phyloP scores from a whole-genome alignment of 2,888 invertebrate genomes.

The Drosophila meridionalis region DNA sequence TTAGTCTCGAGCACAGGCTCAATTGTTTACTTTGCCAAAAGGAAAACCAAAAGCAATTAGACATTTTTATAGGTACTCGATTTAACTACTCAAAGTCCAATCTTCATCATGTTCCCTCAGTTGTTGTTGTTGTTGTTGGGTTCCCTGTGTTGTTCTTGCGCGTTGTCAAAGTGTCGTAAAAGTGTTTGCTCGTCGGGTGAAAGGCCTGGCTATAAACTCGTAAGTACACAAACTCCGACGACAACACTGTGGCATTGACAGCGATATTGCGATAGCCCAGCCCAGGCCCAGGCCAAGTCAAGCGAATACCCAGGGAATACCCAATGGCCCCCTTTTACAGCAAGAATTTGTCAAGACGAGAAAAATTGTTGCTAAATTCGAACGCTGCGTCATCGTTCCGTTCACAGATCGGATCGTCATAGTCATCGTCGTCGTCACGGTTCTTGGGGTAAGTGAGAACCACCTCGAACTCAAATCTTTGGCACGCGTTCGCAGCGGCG shows the following conservation, averaged over 20 bases:
- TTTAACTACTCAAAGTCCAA: slow-evolving; percentile 54
- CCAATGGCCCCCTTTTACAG: slow-evolving; percentile 9
- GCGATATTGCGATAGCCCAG: slow-evolving; percentile 39
- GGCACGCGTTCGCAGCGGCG: slow-evolving; percentile 66
- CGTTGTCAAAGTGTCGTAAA: slow-evolving; percentile 73
- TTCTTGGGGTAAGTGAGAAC: slow-evolving; percentile 34
- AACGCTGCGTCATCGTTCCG: slow-evolving; percentile 48
- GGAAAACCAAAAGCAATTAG: slow-evolving; percentile 65
- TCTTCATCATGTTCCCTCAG: slow-evolving; percentile 25
- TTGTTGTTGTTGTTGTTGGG: slow-evolving; percentile 1
- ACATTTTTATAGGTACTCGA: slow-evolving; percentile 67
- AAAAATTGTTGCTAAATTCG: slow-evolving; percentile 40
- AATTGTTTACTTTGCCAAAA: slow-evolving; percentile 73
- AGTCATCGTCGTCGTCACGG: slow-evolving; percentile 51
- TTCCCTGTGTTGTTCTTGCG: slow-evolving; percentile 33
- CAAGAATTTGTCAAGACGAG: slow-evolving; percentile 49
- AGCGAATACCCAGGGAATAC: slow-evolving; percentile 6
- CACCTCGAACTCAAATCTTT: slow-evolving; percentile 53
- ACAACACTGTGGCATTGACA: slow-evolving; percentile 17
- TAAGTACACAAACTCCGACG: slow-evolving; percentile 53
- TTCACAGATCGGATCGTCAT: slow-evolving; percentile 21
- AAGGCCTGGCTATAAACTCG: slow-evolving; percentile 67
- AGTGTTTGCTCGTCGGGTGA: slow-evolving; percentile 68
- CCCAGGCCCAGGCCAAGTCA: slow-evolving; percentile 1
- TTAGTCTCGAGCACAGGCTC: slow-evolving; percentile 65